These are phyloP conservation scores for Eucera pruinosa DNA, from an alignment of 2,888 invertebrate species.

Conservation along the genomic window DNA sequence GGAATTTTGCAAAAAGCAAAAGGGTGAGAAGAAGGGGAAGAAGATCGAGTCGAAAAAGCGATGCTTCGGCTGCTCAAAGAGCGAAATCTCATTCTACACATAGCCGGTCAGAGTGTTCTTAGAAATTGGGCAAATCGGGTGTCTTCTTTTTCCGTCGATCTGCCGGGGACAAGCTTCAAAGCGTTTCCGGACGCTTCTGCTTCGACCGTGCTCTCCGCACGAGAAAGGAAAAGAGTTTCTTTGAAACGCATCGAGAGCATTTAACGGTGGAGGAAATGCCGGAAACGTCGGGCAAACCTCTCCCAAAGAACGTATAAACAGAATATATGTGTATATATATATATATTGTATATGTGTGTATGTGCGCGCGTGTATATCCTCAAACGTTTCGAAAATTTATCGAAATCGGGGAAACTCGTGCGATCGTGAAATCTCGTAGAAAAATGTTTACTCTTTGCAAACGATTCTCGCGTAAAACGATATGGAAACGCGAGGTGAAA, in stretches of 20 bases:
- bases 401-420: neutral
- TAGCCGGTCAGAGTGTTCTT: conserved; percentile 31
- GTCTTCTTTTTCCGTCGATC: conserved; percentile 65
- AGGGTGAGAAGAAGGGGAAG: no score
- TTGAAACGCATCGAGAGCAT: conserved; percentile 39
- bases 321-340: no score
- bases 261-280: conserved; percentile 32
- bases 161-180: conserved; percentile 67
- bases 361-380: no score
- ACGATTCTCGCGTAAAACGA: neutral
- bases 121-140: conserved; percentile 52
- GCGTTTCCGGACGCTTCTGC: conserved; percentile 65
- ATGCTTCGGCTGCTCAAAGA: conserved; percentile 11
- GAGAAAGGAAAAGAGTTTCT: conserved; percentile 21
- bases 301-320: conserved; percentile 23
- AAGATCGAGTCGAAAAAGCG: neutral
- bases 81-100: conserved; percentile 31
- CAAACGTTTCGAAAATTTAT: conserved; percentile 7
- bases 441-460: neutral
- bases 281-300: conserved; percentile 27
- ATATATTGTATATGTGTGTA: no score
- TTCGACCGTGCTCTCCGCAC: conserved; percentile 36
- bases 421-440: neutral
- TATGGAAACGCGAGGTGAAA: no score
- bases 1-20: no score